phyloP scores from a whole-genome alignment of 2,113 vertebrate genomes.

The Chlorocebus sabaeus region DNA sequence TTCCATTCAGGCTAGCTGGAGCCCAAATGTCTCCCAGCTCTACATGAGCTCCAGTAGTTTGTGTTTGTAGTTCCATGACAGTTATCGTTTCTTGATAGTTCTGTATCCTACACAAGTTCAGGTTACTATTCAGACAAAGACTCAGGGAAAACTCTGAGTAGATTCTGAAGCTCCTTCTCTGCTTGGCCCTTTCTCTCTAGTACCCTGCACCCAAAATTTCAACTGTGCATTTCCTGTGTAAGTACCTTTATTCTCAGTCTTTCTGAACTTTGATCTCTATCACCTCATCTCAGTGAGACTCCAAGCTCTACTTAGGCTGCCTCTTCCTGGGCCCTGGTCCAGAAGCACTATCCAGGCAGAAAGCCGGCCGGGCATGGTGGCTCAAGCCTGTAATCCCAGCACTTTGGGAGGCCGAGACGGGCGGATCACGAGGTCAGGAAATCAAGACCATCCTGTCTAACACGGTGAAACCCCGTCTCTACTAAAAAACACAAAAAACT shows the following conservation, averaged over 20 bases:
- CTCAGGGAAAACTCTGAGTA: not conserved
- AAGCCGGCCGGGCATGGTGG: not conserved
- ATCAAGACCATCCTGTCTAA: no score
- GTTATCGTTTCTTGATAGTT: not conserved
- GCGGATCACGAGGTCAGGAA: no score
- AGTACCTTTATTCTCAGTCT: not conserved
- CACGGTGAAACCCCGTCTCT: no score
- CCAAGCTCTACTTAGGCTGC: accelerated
- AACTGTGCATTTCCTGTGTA: not conserved
- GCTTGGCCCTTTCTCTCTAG: not conserved
- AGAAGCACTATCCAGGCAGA: not conserved
- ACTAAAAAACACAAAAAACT: no score
- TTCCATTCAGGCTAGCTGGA: no score
- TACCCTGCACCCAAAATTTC: not conserved
- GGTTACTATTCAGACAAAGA: not conserved
- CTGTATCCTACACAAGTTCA: no score
- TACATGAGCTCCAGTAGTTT: not conserved
- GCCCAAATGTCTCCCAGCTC: not conserved
- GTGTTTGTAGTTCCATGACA: not conserved
- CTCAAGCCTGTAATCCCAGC: no score
- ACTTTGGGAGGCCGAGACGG: no score
- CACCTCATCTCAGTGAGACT: not conserved
- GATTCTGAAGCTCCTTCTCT: not conserved
- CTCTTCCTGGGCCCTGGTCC: not conserved
- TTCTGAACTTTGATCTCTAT: not conserved